Conservation (phyloP, 2,797 vertebrate species). For the Saxicola maurus region DNA sequence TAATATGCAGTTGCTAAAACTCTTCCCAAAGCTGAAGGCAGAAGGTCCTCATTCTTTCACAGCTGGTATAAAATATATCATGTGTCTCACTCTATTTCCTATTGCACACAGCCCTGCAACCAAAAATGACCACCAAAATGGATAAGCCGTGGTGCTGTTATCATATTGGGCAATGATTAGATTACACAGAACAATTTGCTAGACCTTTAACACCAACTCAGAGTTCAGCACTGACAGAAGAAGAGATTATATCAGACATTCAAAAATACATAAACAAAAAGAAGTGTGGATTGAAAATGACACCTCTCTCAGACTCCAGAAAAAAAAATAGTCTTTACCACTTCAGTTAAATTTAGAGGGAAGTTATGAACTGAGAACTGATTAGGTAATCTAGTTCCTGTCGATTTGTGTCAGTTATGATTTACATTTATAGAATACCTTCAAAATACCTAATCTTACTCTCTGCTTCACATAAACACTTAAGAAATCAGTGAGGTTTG, state of each 20-base stretch:
- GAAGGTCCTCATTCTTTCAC: not conserved
- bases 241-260: slow-evolving; percentile 35
- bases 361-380: slow-evolving; percentile 18
- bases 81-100: not conserved
- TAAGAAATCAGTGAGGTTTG: not conserved
- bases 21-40: not conserved
- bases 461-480: not conserved
- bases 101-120: not conserved
- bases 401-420: not conserved
- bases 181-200: slow-evolving; percentile 22
- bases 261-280: slow-evolving; percentile 45
- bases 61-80: not conserved
- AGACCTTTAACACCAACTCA: slow-evolving; percentile 32
- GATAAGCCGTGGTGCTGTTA: not conserved
- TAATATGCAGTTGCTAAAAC: not conserved
- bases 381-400: slow-evolving; percentile 27
- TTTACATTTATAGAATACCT: not conserved
- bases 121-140: slow-evolving; percentile 13
- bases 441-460: not conserved
- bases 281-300: slow-evolving; percentile 47
- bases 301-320: not conserved
- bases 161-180: not conserved
- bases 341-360: slow-evolving; percentile 46
- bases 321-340: slow-evolving; percentile 20
- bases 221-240: slow-evolving; percentile 22